A percentile compares a stretch with the other conserved stretches of the same genome.
Conservation (phyloP, 2,888 invertebrate genomes). For the Sepioteuthis lessoniana region DNA sequence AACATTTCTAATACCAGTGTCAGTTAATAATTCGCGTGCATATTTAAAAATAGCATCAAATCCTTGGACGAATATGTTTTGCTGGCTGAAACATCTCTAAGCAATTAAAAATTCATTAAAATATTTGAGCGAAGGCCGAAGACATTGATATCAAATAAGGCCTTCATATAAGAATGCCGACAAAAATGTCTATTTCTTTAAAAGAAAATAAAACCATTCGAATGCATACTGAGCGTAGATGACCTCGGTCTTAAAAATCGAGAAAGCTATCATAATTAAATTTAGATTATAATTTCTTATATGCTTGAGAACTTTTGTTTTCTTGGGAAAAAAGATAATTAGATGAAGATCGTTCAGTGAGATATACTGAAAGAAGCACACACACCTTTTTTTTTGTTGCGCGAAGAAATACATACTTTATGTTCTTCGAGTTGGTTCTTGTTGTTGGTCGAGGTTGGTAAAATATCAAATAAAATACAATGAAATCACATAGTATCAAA, state of each 20-base stretch:
- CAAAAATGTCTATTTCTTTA: not conserved
- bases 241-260: not conserved
- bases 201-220: not conserved
- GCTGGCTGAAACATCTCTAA: not conserved
- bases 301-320: not conserved
- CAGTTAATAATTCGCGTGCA: not conserved
- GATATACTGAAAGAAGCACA: too few relatives aligned
- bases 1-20: slow-evolving; percentile 33
- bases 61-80: not conserved
- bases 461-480: too few relatives aligned
- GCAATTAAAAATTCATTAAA: slow-evolving; percentile 23
- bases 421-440: too few relatives aligned
- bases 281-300: slow-evolving; percentile 2
- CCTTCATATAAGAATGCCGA: not conserved
- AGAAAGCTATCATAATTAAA: not conserved
- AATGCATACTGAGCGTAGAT: not conserved
- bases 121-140: not conserved
- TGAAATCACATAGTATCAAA: too few relatives aligned
- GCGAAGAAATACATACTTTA: too few relatives aligned
- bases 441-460: too few relatives aligned
- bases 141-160: not conserved
- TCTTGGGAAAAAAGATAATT: not conserved
- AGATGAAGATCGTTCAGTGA: too few relatives aligned
- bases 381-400: not conserved
- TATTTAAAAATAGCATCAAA: not conserved